A percentile compares a stretch with the other conserved stretches of the same genome.
Conservation (phyloP, 2,113 vertebrate genomes). For the Mesitornis unicolor region DNA sequence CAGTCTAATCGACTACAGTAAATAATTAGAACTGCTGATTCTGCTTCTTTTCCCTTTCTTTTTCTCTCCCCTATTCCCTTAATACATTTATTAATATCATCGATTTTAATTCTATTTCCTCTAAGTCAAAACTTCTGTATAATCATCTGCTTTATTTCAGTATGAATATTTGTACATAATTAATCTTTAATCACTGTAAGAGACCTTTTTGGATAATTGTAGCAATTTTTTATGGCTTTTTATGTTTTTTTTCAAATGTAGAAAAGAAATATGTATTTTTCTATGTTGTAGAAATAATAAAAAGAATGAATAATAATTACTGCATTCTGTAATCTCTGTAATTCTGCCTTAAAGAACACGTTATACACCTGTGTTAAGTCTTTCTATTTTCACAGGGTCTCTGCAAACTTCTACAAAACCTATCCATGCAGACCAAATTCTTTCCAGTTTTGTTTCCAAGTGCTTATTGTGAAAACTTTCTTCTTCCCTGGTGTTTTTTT, state of each 20-base stretch:
- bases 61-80: neutral
- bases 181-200: neutral
- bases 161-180: neutral
- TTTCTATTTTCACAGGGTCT: neutral
- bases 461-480: neutral
- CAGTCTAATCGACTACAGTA: neutral
- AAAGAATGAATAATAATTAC: neutral
- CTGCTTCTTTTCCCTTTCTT: neutral
- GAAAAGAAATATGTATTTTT: neutral
- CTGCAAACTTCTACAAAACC: neutral
- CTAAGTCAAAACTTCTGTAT: neutral
- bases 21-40: neutral
- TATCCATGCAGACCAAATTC: neutral
- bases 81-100: neutral
- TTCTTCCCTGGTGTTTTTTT: neutral
- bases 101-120: neutral
- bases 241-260: neutral
- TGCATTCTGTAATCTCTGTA: neutral
- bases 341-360: neutral
- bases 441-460: neutral
- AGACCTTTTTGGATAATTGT: neutral
- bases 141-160: neutral
- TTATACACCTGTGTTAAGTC: neutral
- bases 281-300: neutral
- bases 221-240: neutral